phyloP scores from a whole-genome alignment of 1,140 invertebrate genomes.

The Aphelenchoides avenae region DNA sequence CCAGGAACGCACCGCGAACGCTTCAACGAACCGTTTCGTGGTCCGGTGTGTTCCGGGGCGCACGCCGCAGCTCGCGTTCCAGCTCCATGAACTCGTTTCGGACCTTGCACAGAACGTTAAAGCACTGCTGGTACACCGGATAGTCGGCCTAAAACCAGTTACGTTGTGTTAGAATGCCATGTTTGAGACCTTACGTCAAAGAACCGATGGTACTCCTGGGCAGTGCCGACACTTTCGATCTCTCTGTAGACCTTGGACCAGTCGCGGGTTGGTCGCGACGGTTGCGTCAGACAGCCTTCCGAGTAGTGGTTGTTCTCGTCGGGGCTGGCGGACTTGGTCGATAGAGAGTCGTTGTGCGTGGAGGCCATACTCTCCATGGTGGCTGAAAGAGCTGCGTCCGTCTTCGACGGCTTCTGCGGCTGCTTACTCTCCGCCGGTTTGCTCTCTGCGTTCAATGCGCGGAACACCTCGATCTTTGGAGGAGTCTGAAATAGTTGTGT shows the following conservation, averaged over 20 bases:
- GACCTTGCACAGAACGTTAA: constrained; percentile 6
- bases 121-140: constrained; percentile 16
- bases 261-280: constrained; percentile 9
- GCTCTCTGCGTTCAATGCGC: no score
- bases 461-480: no score
- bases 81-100: constrained; percentile 4
- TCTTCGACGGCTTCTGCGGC: no score
- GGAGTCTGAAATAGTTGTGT: no score
- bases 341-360: no score
- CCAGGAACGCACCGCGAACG: not conserved
- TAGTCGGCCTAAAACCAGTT: constrained; percentile 15
- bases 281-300: constrained; percentile 13
- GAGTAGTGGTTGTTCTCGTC: no score
- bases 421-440: no score
- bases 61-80: not conserved
- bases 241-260: constrained; percentile 5
- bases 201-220: constrained; percentile 6
- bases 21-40: constrained; percentile 2
- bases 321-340: no score
- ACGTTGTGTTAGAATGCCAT: constrained; percentile 5
- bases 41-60: not conserved
- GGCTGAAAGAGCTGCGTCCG: no score
- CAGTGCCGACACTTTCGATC: constrained; percentile 5
- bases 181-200: constrained; percentile 16
- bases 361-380: no score